Conservation (phyloP, 2,797 vertebrate genomes). For the Sebastes baramenuke region DNA sequence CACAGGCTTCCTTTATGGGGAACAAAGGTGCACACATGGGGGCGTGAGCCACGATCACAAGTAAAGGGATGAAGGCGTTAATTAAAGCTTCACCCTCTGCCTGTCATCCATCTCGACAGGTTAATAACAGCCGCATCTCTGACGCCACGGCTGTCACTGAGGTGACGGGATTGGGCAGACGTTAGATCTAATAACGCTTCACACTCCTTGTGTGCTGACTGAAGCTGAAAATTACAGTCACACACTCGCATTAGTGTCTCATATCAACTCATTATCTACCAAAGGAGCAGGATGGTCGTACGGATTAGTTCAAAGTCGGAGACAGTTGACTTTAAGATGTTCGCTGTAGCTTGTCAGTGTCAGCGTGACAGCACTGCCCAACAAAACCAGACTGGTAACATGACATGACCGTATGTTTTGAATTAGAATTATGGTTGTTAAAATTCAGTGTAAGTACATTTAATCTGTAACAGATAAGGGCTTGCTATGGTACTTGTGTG, state of each 20-base stretch:
- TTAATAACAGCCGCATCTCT: conserved; percentile 65
- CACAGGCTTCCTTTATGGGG: conserved; percentile 17
- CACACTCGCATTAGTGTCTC: conserved; percentile 6
- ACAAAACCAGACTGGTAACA: not conserved
- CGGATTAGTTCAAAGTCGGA: not conserved
- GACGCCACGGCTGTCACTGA: conserved; percentile 45
- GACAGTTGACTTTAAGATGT: conserved; percentile 6
- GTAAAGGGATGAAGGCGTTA: conserved; percentile 45
- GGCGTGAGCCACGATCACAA: not conserved
- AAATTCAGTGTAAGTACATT: not conserved
- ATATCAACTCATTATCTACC: conserved; percentile 25
- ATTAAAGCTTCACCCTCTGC: conserved; percentile 57
- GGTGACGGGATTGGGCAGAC: conserved; percentile 44
- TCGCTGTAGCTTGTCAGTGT: not conserved
- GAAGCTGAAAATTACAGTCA: conserved; percentile 46
- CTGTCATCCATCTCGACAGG: conserved; percentile 52
- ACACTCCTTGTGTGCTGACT: conserved; percentile 32
- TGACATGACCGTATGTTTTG: not conserved
- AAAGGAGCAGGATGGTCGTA: not conserved
- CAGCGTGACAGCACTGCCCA: not conserved
- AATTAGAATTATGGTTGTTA: not conserved
- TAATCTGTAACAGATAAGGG: not conserved
- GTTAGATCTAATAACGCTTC: conserved; percentile 60
- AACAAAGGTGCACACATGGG: conserved; percentile 23
- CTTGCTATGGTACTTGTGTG: not conserved